Base-by-base conservation (phyloP, 2,113 vertebrate species). In the Psittacus erithacus region DNA sequence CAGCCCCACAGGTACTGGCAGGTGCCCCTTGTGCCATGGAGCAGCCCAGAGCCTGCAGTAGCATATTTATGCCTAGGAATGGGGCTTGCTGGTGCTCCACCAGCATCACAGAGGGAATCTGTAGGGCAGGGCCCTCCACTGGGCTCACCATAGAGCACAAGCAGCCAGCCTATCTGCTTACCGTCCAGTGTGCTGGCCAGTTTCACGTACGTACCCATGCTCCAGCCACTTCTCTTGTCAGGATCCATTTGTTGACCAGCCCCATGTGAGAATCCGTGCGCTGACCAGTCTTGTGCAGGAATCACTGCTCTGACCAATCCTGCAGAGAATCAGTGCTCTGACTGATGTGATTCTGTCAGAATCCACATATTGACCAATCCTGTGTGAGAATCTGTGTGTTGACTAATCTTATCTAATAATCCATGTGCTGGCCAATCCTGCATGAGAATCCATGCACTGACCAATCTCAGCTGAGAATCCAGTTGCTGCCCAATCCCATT, bases 361-460 rank as follows among this genome's bases (percentile, higher is more conserved):
- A 59, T 64, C 75, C 23, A n/a, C 8, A 7, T 6, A 5, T 5
- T 41, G 60, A 41, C 88, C 65, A 59, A 44, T 67, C 31, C 19
- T 1, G 0, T 13, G 23, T 39, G 41, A 38, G 25, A 69, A 5
- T 29, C 65, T 5, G 0, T 47, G 17, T 7, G 2, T 22, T 50
- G 31, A 50, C 29, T n/a, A 82, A 70, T 81, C 11, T 44, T 11
- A 3, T 12, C 2, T 55, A 4, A 55, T 59, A 64, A 69, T 76
- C 71, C 29, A 5, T 33, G 13, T 41, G 4, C 29, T 43, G 53
- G n/a, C 59, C 63, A 52, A 2, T 83, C 38, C n/a, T 23, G 5
- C 11, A 18, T 71, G n/a, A 53, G 63, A 50, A 57, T 64, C 67
- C 46, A 29, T 2, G 15, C 2, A 1, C 5, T 62, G 29, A 15